Base-by-base conservation (phyloP, 2,113 vertebrate species). In the Bothrops jararaca region DNA sequence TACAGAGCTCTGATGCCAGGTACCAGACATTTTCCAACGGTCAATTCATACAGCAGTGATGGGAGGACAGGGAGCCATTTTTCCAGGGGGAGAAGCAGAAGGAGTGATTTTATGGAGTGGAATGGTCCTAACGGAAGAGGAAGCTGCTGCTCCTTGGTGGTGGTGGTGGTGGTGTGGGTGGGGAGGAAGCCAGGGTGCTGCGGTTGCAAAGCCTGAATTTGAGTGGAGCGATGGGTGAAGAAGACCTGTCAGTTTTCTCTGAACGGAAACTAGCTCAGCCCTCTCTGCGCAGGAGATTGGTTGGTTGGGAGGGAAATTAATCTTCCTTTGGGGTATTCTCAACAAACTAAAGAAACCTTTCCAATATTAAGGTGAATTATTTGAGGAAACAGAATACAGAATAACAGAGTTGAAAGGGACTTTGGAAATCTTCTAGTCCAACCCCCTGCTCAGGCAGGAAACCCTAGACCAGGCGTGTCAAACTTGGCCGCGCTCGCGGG, bases 151-250 rank as follows among this genome's bases (percentile, higher is more conserved):
- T 80, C 34, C 69, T 39, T 39, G 54, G 54, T 50, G 48, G 10
- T n/a, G 29, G n/a, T 64, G 11, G 0, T 13, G 26, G 11, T 4
- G 10, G 58, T 29, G 58, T 29, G 1, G 34, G 2, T 3, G 6
- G 7, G 69, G 69, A 39, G 54, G 54, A 80, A 20, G 34, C 34
- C 15, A 20, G 2, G 69, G 69, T 0, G 34, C 15, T 74, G 69
- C 69, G 20, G 69, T 39, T 39, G 92, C 92, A 50, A 90, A 94
- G 94, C 20, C 92, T 96, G 94, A 74, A 94, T 95, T 29, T 18
- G 93, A 58, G 93, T 93, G 93, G 89, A 92, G 94, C 93, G 88
- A 95, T 34, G 74, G 26, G 57, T 56, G 94, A 95, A 93, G 95
- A 95, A 93, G 64, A 7, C 91, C 94, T 64, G 29, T 6, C 69